These are phyloP conservation scores for Prionace glauca DNA, from an alignment of 2,797 vertebrate species.

Conservation along the genomic window DNA sequence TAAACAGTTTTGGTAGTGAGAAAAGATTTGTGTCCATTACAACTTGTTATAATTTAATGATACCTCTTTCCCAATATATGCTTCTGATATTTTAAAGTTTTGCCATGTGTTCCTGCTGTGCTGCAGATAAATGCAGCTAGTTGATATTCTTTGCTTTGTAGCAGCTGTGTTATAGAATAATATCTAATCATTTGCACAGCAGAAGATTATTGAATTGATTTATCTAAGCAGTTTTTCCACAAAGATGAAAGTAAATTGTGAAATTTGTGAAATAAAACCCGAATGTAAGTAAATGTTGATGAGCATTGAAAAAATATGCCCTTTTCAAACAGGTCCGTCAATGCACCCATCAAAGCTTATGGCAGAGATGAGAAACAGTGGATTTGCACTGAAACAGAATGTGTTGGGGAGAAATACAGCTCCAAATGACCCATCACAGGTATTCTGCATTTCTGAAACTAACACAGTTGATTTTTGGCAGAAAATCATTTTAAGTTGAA, in stretches of 20 bases:
- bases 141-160: conserved; percentile 87
- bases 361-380: conserved; percentile 99
- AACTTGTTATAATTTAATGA: neutral
- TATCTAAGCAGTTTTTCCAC: conserved; percentile 86
- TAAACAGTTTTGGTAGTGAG: neutral
- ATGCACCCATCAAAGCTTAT: conserved; percentile 99
- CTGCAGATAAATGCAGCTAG: conserved; percentile 86
- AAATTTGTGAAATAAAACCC: conserved; percentile 79
- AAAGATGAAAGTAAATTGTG: conserved; percentile 87
- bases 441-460: conserved; percentile 58
- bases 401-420: conserved; percentile 94
- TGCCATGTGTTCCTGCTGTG: conserved; percentile 74
- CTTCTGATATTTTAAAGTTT: conserved; percentile 70
- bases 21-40: neutral
- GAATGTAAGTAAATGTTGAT: conserved; percentile 82
- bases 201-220: conserved; percentile 98
- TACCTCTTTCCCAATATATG: conserved; percentile 56
- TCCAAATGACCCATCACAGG: conserved; percentile 93
- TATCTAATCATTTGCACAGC: conserved; percentile 98
- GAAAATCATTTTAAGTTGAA: neutral
- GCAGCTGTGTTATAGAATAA: conserved; percentile 92
- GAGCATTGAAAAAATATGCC: conserved; percentile 86
- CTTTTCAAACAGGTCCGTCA: conserved; percentile 97
- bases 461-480: neutral
- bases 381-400: conserved; percentile 98